Base-by-base conservation (phyloP, 2,113 vertebrate species). In the Sylvicapra grimmia region DNA sequence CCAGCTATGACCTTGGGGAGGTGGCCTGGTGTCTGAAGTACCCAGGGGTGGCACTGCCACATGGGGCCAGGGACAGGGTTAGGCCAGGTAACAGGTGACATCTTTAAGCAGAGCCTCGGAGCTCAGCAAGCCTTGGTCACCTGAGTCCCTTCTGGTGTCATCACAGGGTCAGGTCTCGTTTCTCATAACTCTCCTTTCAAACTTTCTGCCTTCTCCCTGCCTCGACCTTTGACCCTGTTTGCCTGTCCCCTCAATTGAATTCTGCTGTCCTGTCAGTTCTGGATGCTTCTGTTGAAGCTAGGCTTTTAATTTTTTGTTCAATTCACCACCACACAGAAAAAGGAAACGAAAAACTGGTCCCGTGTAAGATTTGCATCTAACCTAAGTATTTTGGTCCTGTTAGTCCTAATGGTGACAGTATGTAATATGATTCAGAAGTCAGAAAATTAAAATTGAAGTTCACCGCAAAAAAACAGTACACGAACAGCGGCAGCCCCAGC, bases 401-500 rank as follows among this genome's bases (percentile, higher is more conserved):
- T 47, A 2, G 44, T 49, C 16, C 16, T 63, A 2, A 8, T 5
- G 61, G 68, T 2, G 3, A 40, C 21, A 11, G 29, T 4, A 6
- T 13, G 6, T 13, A 80, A 29, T 31, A 18, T 5, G 75, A 93
- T n/a, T n/a, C 82, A 79, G 47, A 47, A 31, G 82, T 77, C 72
- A 27, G 63, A 65, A 93, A 80, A 40, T 5, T 8, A n/a, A 61
- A 49, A 47, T 16, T 40, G 68, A 75, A 23, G 68, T 75, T 18
- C 56, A 49, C 33, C 1, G 9, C 27, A 14, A 27, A 40, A 80
- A 84, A 56, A 13, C 56, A 15, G 6, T 5, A 3, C 9, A 16
- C 1, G 9, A 13, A 16, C 23, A 0, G 27, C 0, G 3, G 29
- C 0, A 29, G 36, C 49, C 36, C 1, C 93, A 31, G 47, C 27